Base-by-base conservation (phyloP, 1,140 invertebrate genomes). In the Holotrichia oblita region DNA sequence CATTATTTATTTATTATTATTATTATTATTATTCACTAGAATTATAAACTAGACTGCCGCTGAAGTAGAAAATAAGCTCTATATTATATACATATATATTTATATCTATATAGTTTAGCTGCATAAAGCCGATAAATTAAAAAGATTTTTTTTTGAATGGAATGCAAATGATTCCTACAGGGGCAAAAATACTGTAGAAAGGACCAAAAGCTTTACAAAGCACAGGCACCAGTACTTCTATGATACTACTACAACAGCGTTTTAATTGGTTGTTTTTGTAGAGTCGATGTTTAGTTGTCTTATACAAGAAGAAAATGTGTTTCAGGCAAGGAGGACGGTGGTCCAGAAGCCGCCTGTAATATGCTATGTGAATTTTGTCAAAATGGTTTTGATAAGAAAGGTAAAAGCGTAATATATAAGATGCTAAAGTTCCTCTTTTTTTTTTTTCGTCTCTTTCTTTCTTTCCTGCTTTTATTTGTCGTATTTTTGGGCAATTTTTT, bases 321-420 rank as follows among this genome's bases (percentile, higher is more conserved):
- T 92, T 88, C 91, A 92, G 91, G 90, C 89, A 90, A 91, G 87
- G 90, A 90, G 89, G 88, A 87, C 88, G 90, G 88, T 89, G 88
- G 91, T 90, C 88, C 87, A 84, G 87, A 88, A 83, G 90, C 89
- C 86, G 91, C 92, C 87, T 90, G 92, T 89, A 87, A 91, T 90
- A 89, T 87, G 87, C 27, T 69, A 69, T 90, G 89, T 89, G 89
- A 89, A 86, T 90, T 93, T 89, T 93, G 92, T 89, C 92, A 93
- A 89, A 91, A 91, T 89, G 91, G 91, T 85, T 93, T 93, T 91
- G 91, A 93, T 40, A 74, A 40, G n/a, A 20, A 74, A 74, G 73
- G 73, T 74, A 74, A 41, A n/a, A 9, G n/a, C 73, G 40, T n/a
- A n/a, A n/a, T 22, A 69, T 10, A 69, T 12, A 10, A 10, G 17